Evolutionary conservation across 2,888 invertebrate genomes (phyloP).

Genomic region (Ormyrus pomaceus): DNA sequence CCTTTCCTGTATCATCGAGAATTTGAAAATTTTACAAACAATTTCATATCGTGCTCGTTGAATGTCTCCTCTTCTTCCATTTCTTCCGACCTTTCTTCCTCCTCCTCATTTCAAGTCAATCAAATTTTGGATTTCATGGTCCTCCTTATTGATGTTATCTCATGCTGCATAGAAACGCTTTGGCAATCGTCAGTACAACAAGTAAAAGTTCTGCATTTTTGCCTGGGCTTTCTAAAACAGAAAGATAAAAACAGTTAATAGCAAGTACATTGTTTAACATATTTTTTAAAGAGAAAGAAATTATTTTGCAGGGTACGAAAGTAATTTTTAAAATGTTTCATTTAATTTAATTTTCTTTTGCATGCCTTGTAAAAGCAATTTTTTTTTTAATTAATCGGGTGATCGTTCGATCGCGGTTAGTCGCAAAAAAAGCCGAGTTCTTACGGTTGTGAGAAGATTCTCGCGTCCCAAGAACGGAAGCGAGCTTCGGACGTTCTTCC

Average conservation of each 20-base stretch:
- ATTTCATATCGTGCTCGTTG: slow-evolving; percentile 31
- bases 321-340: no score
- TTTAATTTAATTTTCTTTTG: no score
- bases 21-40: slow-evolving; percentile 68
- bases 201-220: slow-evolving; percentile 65
- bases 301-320: no score
- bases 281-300: no score
- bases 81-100: slow-evolving; percentile 52
- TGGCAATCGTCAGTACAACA: slow-evolving; percentile 59
- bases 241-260: slow-evolving; percentile 6
- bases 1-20: slow-evolving; percentile 57
- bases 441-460: slow-evolving; percentile 77
- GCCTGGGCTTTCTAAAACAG: slow-evolving; percentile 64
- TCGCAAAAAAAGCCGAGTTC: neutral
- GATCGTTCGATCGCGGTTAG: no score
- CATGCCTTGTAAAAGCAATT: no score
- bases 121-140: slow-evolving; percentile 60
- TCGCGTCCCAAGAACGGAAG: slow-evolving; percentile 84
- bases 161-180: slow-evolving; percentile 64
- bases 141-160: slow-evolving; percentile 72
- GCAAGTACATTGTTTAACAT: neutral
- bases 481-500: slow-evolving; percentile 86
- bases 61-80: neutral
- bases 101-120: slow-evolving; percentile 62
- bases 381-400: no score